A percentile compares a stretch with the other conserved stretches of the same genome.
phyloP scores from a whole-genome alignment of 2,888 invertebrate species.

The Chaetogeoica ovagalla region DNA sequence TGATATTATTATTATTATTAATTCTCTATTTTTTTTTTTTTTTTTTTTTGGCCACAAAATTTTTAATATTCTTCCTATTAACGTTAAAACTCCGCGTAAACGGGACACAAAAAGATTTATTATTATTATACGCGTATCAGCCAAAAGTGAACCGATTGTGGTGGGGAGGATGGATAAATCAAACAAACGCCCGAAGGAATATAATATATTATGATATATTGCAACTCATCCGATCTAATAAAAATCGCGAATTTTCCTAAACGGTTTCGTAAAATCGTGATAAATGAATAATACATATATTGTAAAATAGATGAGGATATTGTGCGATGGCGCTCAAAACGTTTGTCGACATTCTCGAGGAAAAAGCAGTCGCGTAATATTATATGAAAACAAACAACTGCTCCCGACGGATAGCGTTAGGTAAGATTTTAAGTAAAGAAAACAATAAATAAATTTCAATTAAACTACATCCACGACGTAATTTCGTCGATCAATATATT shows the following conservation, averaged over 20 bases:
- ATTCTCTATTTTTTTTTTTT: too few relatives aligned
- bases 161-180: not conserved
- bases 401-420: not conserved
- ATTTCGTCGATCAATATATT: not conserved
- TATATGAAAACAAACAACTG: not conserved
- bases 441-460: not conserved
- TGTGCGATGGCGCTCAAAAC: too few relatives aligned
- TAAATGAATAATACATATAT: too few relatives aligned
- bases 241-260: conserved; percentile 1
- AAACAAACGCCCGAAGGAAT: not conserved
- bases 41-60: not conserved
- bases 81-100: conserved; percentile 37
- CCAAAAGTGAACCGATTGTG: not conserved
- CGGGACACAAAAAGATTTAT: not conserved
- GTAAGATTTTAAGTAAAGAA: not conserved
- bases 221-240: conserved; percentile 22
- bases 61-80: conserved; percentile 38
- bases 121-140: conserved; percentile 10
- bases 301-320: too few relatives aligned
- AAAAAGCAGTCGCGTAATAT: not conserved
- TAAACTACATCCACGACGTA: not conserved
- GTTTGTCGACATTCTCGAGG: too few relatives aligned
- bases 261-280: not conserved
- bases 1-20: conserved; percentile 6
- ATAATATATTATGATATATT: not conserved